Evolutionary conservation across 2,113 vertebrate species (phyloP).

Genomic region (Notarius quadriscutis): DNA sequence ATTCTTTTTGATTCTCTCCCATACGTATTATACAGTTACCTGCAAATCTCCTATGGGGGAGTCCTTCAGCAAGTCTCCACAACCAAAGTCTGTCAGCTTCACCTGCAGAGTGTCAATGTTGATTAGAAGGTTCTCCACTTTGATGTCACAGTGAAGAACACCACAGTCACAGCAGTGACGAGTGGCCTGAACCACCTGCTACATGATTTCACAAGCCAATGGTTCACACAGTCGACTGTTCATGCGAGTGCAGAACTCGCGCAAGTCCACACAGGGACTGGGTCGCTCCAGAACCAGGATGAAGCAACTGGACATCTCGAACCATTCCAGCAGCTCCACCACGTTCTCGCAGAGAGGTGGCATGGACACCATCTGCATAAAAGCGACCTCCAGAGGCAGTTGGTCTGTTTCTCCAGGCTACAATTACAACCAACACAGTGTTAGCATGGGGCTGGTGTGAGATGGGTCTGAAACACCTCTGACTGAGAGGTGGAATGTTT

Average conservation of each 20-base stretch:
- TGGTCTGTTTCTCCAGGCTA: not conserved
- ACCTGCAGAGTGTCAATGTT: slow-evolving; percentile 59
- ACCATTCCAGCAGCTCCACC: not conserved
- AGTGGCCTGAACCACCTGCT: slow-evolving; percentile 57
- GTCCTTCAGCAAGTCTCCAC: slow-evolving; percentile 50
- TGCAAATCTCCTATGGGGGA: not conserved
- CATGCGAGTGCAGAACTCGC: slow-evolving; percentile 39
- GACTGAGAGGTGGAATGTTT: not conserved
- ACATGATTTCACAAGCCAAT: slow-evolving; percentile 49
- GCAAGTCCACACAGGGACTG: slow-evolving; percentile 56
- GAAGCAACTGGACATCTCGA: not conserved
- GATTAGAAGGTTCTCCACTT: slow-evolving; percentile 73
- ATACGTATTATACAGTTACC: not conserved
- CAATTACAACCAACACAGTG: not conserved
- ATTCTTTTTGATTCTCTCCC: not conserved
- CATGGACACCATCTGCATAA: not conserved
- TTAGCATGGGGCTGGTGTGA: not conserved
- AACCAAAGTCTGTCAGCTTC: slow-evolving; percentile 68
- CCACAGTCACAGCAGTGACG: slow-evolving; percentile 59
- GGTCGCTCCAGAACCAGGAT: slow-evolving; percentile 57
- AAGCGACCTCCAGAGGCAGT: not conserved
- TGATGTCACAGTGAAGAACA: slow-evolving; percentile 66
- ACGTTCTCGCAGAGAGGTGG: not conserved
- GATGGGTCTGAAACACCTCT: not conserved
- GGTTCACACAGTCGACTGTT: slow-evolving; percentile 41